Percentiles rank a stretch among this genome's conserved stretches.
These are phyloP conservation scores for Acronicta alni DNA, from an alignment of 2,888 invertebrate species.

Conservation along the genomic window DNA sequence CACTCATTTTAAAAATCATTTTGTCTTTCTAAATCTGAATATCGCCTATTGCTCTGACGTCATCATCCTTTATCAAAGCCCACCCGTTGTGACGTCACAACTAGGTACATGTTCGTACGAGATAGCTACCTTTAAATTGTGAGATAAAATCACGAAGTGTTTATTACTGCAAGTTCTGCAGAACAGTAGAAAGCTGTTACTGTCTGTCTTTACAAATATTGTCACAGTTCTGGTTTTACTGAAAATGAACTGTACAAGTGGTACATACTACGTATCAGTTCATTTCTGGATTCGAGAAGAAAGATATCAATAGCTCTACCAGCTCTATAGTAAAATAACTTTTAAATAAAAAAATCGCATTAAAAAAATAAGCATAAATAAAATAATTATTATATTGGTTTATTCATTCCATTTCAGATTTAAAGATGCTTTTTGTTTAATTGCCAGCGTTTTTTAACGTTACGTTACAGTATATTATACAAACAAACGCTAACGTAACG, in stretches of 20 bases:
- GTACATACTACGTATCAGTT: constrained; percentile 5
- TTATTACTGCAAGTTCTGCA: constrained; percentile 41
- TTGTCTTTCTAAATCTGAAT: neutral
- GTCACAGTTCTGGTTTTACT: constrained; percentile 31
- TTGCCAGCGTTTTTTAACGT: too few species aligned
- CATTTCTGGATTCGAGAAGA: neutral
- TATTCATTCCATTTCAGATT: too few species aligned
- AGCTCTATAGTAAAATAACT: too few species aligned
- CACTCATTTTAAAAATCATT: too few species aligned
- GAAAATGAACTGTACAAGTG: constrained; percentile 11
- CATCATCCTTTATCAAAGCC: constrained; percentile 20
- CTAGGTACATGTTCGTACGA: constrained; percentile 25
- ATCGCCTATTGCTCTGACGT: constrained; percentile 6
- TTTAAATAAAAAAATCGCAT: too few species aligned
- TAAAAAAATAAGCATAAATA: too few species aligned
- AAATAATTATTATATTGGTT: too few species aligned
- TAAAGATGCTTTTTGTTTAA: too few species aligned
- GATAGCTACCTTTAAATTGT: constrained; percentile 39
- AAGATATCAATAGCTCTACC: too few species aligned
- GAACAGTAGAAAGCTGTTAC: constrained; percentile 43
- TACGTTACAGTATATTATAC: too few species aligned
- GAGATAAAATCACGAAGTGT: constrained; percentile 42
- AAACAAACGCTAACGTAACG: too few species aligned
- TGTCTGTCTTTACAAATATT: constrained; percentile 38
- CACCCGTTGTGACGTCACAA: constrained; percentile 43